Conservation (phyloP, 2,797 vertebrate genomes). For the Amphiprion clarkii region DNA sequence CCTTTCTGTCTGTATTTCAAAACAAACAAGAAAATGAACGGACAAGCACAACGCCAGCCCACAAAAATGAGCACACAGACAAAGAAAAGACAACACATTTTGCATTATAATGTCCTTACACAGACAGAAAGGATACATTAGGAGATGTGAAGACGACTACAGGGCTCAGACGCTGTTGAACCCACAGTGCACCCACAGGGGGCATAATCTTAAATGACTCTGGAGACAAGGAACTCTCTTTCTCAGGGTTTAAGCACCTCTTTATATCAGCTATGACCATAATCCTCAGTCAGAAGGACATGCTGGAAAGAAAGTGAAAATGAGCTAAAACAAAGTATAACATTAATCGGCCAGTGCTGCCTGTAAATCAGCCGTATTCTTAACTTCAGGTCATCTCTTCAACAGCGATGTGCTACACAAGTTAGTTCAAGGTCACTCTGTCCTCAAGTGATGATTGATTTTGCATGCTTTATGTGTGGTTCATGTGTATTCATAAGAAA, state of each 20-base stretch:
- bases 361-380: constrained; percentile 32
- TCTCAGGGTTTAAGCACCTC: constrained; percentile 49
- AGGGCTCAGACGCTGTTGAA: constrained; percentile 51
- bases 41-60: not conserved
- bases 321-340: constrained; percentile 44
- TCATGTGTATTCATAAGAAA: constrained; percentile 28
- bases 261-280: constrained; percentile 51
- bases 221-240: constrained; percentile 42
- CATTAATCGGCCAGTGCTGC: constrained; percentile 24
- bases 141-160: constrained; percentile 35
- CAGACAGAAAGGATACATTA: constrained; percentile 25
- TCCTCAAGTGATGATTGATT: constrained; percentile 18
- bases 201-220: constrained; percentile 68
- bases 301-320: constrained; percentile 30
- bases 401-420: constrained; percentile 5
- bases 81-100: not conserved
- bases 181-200: constrained; percentile 62
- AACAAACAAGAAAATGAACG: not conserved
- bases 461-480: not conserved
- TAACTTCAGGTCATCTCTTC: constrained; percentile 26
- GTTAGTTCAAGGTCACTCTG: constrained; percentile 30
- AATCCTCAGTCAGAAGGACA: constrained; percentile 48
- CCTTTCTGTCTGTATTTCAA: not conserved
- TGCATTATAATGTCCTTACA: constrained; percentile 23
- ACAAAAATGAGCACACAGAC: not conserved